A percentile compares a stretch with the other conserved stretches of the same genome.
Conservation (phyloP, 2,888 invertebrate genomes). For the Diarsia rubi region DNA sequence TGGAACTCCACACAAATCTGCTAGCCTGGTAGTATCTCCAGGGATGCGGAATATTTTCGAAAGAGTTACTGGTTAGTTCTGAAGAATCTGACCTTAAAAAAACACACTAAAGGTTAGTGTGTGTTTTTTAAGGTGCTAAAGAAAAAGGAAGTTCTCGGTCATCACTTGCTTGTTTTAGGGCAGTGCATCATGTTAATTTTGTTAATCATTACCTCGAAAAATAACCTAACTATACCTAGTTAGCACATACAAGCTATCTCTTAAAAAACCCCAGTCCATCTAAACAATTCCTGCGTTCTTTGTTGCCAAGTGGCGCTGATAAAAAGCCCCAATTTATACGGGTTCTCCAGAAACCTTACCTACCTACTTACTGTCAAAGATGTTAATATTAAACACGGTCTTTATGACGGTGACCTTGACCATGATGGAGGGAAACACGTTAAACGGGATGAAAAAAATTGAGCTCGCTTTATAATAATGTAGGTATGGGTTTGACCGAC, state of each 20-base stretch:
- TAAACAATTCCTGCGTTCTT: background rate
- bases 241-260: background rate
- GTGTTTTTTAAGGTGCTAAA: too few species aligned
- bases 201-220: background rate
- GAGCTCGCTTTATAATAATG: background rate
- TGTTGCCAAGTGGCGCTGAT: background rate
- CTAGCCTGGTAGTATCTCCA: too few species aligned
- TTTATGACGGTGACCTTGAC: constrained; percentile 34
- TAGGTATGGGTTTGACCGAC: background rate
- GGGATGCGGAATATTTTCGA: too few species aligned
- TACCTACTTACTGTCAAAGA: background rate
- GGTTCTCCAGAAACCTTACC: background rate
- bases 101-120: too few species aligned
- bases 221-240: background rate
- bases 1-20: too few species aligned
- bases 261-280: background rate
- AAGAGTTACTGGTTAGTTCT: too few species aligned
- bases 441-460: constrained; percentile 8
- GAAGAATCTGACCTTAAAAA: too few species aligned
- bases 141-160: too few species aligned
- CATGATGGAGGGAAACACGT: constrained; percentile 4
- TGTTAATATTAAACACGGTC: constrained; percentile 21
- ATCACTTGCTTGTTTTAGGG: background rate
- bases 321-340: background rate
- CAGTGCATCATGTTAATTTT: background rate